Evolutionary conservation across 2,888 invertebrate genomes (phyloP), one percentile per base, ranked within the genome.

Genomic region (Lithophane leautieri): DNA sequence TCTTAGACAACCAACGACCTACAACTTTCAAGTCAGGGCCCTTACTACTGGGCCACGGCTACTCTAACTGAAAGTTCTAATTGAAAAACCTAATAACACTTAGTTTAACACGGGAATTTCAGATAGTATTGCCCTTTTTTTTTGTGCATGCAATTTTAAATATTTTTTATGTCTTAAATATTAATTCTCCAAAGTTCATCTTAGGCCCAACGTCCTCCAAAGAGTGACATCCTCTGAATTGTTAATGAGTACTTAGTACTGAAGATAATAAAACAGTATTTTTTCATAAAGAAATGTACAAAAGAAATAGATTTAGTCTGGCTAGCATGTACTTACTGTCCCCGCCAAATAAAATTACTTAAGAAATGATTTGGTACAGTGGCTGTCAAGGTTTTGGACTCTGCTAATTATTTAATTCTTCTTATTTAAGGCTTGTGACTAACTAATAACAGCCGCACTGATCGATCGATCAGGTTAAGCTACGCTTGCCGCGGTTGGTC

Each of bases 311-410:
- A 88, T 76, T 75, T 68, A 79, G 79, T 77, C 78, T 68, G 70
- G 54, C 47, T 60, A 70, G 42, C 81, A 58, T 72, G 68, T 70
- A 65, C 50, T 71, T 62, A 78, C 70, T 84, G 83, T 85, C 83
- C 73, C 66, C 34, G 44, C 22, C 80, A 85, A 87, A 87, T 87
- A 83, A 85, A 80, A 89, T 81, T 86, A 85, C 61, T 73, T 75
- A 74, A 80, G 63, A 79, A 83, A 88, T 87, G 84, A 88, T 88
- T 90, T 86, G 22, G 72, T 54, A 67, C 85, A 82, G 77, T 25
- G 82, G 58, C 54, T 80, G 79, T 85, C 81, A 86, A 87, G 58
- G 1, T 73, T 75, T 70, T 6, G 1, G 9, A 16, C 16, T 6
- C 16, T 40, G 4, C 14, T 12, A 66, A 70, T 61, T 69, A 70